phyloP scores from a whole-genome alignment of 1,140 invertebrate genomes.

The Brachionus koreanus region DNA sequence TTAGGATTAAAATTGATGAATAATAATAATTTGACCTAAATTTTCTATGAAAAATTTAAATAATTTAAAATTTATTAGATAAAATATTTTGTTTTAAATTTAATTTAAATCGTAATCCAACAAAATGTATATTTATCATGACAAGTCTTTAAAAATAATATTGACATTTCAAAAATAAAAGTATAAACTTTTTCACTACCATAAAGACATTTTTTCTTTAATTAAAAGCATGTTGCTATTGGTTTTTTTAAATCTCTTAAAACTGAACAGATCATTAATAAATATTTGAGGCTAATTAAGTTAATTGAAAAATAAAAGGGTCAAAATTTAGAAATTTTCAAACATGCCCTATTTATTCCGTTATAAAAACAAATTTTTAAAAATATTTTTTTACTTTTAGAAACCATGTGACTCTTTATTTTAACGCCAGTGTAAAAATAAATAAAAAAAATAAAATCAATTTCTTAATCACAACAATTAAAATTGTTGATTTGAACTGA shows the following conservation, averaged over 20 bases:
- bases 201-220: background rate
- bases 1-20: too few relatives aligned
- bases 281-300: background rate
- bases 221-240: background rate
- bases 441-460: background rate
- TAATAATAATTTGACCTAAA: too few relatives aligned
- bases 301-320: slow-evolving; percentile 8
- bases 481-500: background rate
- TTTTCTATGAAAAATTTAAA: too few relatives aligned
- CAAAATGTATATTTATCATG: too few relatives aligned
- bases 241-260: background rate
- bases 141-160: background rate
- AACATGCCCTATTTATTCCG: background rate
- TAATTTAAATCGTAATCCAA: too few relatives aligned
- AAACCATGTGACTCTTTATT: background rate
- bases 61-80: background rate
- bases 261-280: background rate
- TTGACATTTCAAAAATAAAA: background rate
- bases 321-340: background rate
- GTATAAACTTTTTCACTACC: background rate
- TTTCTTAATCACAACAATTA: background rate
- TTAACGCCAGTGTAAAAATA: background rate
- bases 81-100: background rate
- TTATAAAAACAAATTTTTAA: background rate
- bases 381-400: slow-evolving; percentile 4